phyloP scores from a whole-genome alignment of 2,113 vertebrate genomes.

The Prunella himalayana region DNA sequence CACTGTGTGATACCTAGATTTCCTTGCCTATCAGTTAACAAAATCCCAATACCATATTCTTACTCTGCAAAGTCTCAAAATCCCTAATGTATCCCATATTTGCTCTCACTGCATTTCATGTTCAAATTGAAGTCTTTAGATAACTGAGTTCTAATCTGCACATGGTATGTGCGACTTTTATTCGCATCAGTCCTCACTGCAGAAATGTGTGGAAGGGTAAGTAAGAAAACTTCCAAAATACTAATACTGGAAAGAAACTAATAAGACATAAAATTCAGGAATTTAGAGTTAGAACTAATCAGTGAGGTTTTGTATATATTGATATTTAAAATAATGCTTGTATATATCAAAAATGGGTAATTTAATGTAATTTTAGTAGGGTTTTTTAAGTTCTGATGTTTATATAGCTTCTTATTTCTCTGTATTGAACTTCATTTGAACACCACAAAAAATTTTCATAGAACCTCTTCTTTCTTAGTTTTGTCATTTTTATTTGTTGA shows the following conservation, averaged over 20 bases:
- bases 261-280: not conserved
- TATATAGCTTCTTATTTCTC: not conserved
- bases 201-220: not conserved
- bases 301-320: not conserved
- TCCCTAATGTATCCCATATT: constrained; percentile 46
- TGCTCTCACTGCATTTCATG: constrained; percentile 29
- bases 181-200: not conserved
- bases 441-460: not conserved
- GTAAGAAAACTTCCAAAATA: not conserved
- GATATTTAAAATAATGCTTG: not conserved
- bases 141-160: constrained; percentile 20
- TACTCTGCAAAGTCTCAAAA: constrained; percentile 54
- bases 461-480: not conserved
- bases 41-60: constrained; percentile 57
- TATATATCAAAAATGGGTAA: not conserved
- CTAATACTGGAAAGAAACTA: not conserved
- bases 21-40: constrained; percentile 59
- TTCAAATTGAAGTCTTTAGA: constrained; percentile 46
- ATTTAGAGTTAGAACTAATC: not conserved
- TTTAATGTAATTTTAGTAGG: not conserved
- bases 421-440: not conserved
- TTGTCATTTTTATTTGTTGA: not conserved
- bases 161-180: not conserved
- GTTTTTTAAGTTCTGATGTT: not conserved
- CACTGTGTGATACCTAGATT: constrained; percentile 55